Evolutionary conservation across 2,113 vertebrate species (phyloP).

Genomic region (Zeus faber): DNA sequence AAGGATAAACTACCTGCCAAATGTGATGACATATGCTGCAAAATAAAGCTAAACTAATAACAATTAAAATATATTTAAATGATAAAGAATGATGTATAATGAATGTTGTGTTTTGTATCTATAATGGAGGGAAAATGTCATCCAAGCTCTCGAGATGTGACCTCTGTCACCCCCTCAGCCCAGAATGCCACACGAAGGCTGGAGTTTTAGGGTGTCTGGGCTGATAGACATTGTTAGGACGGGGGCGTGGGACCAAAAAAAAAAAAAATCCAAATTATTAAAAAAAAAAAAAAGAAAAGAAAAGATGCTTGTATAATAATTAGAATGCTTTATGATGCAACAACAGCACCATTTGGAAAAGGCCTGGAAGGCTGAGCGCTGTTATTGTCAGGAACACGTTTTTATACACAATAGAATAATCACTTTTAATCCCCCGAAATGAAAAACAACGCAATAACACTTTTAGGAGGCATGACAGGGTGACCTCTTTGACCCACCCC

Average conservation of each 20-base stretch:
- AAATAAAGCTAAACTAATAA: neutral
- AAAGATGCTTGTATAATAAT: neutral
- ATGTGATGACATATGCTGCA: neutral
- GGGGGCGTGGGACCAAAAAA: neutral
- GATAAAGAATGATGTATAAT: neutral
- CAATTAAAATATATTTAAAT: neutral
- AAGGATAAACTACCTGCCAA: neutral
- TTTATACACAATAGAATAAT: constrained; percentile 2
- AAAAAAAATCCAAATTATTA: no score
- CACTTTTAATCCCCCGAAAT: neutral
- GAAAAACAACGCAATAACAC: constrained; percentile 11
- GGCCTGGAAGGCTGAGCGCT: neutral
- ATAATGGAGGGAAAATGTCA: neutral
- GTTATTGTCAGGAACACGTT: constrained; percentile 16
- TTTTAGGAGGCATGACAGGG: no score
- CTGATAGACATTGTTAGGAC: neutral
- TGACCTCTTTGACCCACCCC: constrained; percentile 25
- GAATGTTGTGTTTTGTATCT: neutral
- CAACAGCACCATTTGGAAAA: constrained; percentile 10
- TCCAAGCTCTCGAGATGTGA: neutral
- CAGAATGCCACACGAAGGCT: neutral
- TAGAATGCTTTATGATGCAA: neutral
- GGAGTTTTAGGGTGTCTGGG: neutral
- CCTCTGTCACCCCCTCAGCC: neutral
- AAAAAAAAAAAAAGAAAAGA: no score